phyloP scores from a whole-genome alignment of 2,888 invertebrate species.

The Sipha maydis region DNA sequence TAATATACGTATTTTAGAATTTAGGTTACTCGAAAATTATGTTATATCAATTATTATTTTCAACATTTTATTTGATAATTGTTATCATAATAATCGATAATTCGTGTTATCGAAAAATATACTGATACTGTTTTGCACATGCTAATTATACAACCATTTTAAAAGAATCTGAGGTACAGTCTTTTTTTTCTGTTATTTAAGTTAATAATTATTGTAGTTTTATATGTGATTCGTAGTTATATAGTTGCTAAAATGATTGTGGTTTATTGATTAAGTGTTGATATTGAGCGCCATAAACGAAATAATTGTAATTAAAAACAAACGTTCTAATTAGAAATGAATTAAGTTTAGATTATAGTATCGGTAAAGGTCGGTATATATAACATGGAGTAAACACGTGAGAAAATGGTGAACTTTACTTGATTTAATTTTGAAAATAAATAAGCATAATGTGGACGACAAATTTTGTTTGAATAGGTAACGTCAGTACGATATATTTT shows the following conservation, averaged over 20 bases:
- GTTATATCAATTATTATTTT: too few relatives aligned
- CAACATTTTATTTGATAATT: too few relatives aligned
- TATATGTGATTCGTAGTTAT: neutral
- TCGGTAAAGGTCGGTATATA: neutral
- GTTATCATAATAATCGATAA: too few relatives aligned
- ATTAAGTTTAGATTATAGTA: slow-evolving; percentile 20
- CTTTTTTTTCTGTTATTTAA: neutral
- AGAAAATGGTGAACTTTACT: neutral
- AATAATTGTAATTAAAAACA: slow-evolving; percentile 26
- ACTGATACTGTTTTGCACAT: neutral
- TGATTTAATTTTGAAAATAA: neutral
- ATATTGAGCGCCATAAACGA: neutral
- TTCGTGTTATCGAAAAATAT: too few relatives aligned
- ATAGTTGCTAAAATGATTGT: neutral
- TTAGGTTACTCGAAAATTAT: too few relatives aligned
- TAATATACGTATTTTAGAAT: too few relatives aligned
- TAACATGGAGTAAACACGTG: neutral
- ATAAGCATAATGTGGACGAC: too few relatives aligned
- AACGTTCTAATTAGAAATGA: neutral
- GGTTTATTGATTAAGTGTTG: slow-evolving; percentile 12
- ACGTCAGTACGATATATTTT: too few relatives aligned
- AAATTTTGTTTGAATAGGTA: too few relatives aligned
- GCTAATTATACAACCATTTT: neutral
- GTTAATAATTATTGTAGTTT: neutral
- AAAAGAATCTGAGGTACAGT: too few relatives aligned